Conservation (phyloP, 2,888 invertebrate species). For the Cosmia pyralina region DNA sequence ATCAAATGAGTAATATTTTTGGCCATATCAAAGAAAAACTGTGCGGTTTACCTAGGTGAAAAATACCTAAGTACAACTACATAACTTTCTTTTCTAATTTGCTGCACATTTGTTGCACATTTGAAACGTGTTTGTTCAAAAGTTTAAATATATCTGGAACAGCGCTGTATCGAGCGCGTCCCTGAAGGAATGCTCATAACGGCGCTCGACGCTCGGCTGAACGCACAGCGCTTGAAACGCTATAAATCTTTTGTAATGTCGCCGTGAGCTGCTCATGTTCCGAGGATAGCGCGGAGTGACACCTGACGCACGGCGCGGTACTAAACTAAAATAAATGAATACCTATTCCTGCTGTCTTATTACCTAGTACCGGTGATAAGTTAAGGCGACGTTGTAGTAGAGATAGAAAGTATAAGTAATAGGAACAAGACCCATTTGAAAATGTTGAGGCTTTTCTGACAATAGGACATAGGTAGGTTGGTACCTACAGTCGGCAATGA, state of each 20-base stretch:
- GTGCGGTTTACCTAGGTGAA: neutral
- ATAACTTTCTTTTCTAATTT: conserved; percentile 12
- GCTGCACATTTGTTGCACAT: conserved; percentile 12
- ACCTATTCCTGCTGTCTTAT: no score
- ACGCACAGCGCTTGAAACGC: conserved; percentile 23
- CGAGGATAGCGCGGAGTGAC: conserved; percentile 7
- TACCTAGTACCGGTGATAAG: no score
- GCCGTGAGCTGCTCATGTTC: conserved; percentile 23
- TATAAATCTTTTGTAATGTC: conserved; percentile 45
- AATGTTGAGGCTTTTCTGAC: no score
- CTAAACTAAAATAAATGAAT: neutral
- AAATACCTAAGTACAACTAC: neutral
- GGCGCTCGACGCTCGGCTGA: conserved; percentile 10
- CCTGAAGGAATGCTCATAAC: conserved; percentile 51
- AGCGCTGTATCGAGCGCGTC: conserved; percentile 15
- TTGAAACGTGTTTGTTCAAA: conserved; percentile 5
- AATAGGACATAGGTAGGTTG: no score
- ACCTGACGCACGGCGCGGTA: neutral
- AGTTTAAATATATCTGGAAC: conserved; percentile 34
- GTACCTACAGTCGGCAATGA: no score
- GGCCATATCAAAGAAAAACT: neutral
- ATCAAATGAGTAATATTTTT: neutral
- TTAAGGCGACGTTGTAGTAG: no score
- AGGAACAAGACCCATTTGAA: no score
- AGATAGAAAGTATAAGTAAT: no score